Conservation (phyloP, 2,797 vertebrate genomes). For the Schizothorax lantsangensis region DNA sequence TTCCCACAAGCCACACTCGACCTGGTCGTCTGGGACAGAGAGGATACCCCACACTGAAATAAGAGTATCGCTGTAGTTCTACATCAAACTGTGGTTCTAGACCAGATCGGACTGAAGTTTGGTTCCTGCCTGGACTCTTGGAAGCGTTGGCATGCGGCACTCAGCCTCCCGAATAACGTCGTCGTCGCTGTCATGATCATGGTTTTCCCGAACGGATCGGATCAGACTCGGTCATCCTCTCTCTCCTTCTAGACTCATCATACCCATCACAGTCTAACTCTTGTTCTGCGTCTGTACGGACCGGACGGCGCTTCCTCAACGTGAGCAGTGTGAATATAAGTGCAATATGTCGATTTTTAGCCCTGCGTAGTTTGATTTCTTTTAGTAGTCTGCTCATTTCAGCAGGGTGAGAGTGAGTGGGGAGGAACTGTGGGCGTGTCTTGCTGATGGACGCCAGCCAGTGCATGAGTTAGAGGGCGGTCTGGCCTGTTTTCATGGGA, state of each 20-base stretch:
- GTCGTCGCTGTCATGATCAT: not conserved
- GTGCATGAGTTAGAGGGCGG: constrained; percentile 20
- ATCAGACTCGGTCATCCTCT: constrained; percentile 1
- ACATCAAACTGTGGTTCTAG: constrained; percentile 20
- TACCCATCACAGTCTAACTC: not conserved
- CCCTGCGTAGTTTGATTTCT: constrained; percentile 66
- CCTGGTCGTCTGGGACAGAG: constrained; percentile 84
- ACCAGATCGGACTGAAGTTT: constrained; percentile 42
- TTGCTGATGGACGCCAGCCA: constrained; percentile 22
- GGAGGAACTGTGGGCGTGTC: constrained; percentile 24
- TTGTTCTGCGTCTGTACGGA: constrained; percentile 15
- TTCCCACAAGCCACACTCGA: constrained; percentile 76
- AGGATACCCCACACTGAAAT: constrained; percentile 88
- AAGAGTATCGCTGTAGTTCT: constrained; percentile 52
- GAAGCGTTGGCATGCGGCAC: constrained; percentile 1
- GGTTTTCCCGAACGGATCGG: not conserved
- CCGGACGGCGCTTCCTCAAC: constrained; percentile 16
- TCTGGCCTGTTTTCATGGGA: constrained; percentile 40
- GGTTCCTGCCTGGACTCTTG: constrained; percentile 28
- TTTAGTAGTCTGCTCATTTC: constrained; percentile 51
- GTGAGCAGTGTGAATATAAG: constrained; percentile 70
- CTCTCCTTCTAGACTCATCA: constrained; percentile 50
- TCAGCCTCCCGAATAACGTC: constrained; percentile 37
- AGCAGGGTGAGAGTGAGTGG: constrained; percentile 52
- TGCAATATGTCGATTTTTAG: constrained; percentile 72